Evolutionary conservation across 2,113 vertebrate species (phyloP).

Genomic region (Oncorhynchus tshawytscha): DNA sequence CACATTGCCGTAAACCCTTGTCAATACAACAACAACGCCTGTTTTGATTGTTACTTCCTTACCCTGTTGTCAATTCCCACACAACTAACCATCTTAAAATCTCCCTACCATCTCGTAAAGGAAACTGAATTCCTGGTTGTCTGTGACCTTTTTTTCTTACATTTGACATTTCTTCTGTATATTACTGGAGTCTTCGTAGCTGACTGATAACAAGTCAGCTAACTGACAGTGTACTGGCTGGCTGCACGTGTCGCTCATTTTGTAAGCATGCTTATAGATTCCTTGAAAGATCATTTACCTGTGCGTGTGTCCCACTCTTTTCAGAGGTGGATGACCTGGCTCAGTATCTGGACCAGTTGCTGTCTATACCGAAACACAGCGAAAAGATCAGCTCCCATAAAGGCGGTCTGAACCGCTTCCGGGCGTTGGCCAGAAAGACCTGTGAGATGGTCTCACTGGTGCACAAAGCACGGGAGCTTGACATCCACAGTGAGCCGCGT

Average conservation of each 20-base stretch:
- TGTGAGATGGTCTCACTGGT: conserved; percentile 78
- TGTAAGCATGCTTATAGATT: not conserved
- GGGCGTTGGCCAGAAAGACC: conserved; percentile 76
- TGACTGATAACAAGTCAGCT: no score
- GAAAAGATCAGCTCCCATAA: conserved; percentile 54
- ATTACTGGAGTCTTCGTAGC: no score
- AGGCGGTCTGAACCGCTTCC: conserved; percentile 75
- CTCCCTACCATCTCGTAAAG: no score
- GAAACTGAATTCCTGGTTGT: no score
- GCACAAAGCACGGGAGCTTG: conserved; percentile 80
- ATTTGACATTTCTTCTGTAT: no score
- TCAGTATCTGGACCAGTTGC: conserved; percentile 81
- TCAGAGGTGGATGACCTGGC: conserved; percentile 75
- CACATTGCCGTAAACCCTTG: no score
- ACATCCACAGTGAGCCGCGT: conserved; percentile 78
- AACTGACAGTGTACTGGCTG: no score
- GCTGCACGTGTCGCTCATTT: not conserved
- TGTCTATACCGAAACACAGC: conserved; percentile 61
- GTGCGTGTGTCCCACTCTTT: not conserved
- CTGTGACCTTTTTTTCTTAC: not conserved
- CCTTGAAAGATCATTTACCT: not conserved
- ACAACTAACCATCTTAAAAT: no score
- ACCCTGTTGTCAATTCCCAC: no score
- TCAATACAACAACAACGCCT: no score
- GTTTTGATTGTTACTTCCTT: no score